Percentiles rank a stretch among this genome's conserved stretches.
Conservation (phyloP, 2,888 invertebrate species). For the Lymantria dispar region DNA sequence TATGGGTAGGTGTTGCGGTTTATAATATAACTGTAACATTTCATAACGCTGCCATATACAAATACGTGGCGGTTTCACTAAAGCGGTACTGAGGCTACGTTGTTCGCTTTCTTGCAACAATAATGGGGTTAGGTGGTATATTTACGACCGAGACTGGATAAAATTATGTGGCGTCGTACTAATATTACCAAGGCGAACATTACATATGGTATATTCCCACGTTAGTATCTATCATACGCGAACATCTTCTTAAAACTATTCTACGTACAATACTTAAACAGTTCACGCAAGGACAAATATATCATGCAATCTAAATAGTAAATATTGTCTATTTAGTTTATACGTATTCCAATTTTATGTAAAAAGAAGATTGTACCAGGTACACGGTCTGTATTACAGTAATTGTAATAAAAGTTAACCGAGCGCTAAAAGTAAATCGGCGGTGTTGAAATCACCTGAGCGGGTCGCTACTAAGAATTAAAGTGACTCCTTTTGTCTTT, state of each 20-base stretch:
- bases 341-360: not conserved
- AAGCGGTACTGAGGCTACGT: conserved; percentile 23
- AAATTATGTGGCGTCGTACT: conserved; percentile 62
- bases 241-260: conserved; percentile 26
- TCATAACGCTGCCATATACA: conserved; percentile 17
- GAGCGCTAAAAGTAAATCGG: conserved; percentile 33
- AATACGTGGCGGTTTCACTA: conserved; percentile 26
- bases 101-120: conserved; percentile 51
- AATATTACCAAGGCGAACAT: conserved; percentile 57
- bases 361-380: conserved; percentile 7
- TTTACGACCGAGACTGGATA: conserved; percentile 61
- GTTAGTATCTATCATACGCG: conserved; percentile 28
- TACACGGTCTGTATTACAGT: conserved; percentile 19
- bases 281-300: conserved; percentile 7
- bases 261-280: not conserved
- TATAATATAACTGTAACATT: conserved; percentile 9
- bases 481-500: conserved; percentile 26
- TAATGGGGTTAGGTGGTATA: conserved; percentile 55
- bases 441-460: conserved; percentile 29
- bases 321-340: not conserved
- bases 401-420: conserved; percentile 34
- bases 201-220: conserved; percentile 57
- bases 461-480: conserved; percentile 31
- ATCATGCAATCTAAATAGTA: conserved; percentile 1
- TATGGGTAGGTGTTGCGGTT: no score